These are phyloP conservation scores for Manis crassicaudata DNA, from an alignment of 2,797 vertebrate genomes.

Conservation along the genomic window DNA sequence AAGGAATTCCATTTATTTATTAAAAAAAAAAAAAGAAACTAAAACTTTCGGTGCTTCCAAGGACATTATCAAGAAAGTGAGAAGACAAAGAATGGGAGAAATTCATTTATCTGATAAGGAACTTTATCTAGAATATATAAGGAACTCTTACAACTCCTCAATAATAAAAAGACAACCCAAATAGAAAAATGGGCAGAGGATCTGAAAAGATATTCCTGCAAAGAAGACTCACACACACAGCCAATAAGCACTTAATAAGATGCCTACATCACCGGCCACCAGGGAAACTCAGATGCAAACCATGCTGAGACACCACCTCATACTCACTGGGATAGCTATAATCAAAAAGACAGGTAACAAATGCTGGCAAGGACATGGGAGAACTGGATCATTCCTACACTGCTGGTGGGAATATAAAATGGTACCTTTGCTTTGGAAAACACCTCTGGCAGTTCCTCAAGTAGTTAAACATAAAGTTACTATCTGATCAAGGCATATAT, in stretches of 20 bases:
- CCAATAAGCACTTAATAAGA: neutral
- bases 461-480: neutral
- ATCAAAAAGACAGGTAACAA: neutral
- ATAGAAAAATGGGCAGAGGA: neutral
- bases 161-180: neutral
- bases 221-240: neutral
- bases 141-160: neutral
- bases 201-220: neutral
- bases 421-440: neutral
- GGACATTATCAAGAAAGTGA: neutral
- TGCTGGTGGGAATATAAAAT: neutral
- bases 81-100: neutral
- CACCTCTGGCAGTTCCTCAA: neutral
- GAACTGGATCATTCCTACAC: neutral
- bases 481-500: neutral
- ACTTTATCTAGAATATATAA: neutral
- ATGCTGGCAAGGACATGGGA: neutral
- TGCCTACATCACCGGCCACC: neutral
- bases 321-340: neutral
- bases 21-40: neutral
- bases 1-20: neutral
- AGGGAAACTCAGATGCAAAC: neutral
- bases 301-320: neutral
- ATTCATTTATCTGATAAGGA: neutral
- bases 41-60: neutral